Evolutionary conservation across 92 coral and sea anemone species (phyloP), one percentile per base, ranked within the genome.

Genomic region (Hydrozoanthus gracilis): DNA sequence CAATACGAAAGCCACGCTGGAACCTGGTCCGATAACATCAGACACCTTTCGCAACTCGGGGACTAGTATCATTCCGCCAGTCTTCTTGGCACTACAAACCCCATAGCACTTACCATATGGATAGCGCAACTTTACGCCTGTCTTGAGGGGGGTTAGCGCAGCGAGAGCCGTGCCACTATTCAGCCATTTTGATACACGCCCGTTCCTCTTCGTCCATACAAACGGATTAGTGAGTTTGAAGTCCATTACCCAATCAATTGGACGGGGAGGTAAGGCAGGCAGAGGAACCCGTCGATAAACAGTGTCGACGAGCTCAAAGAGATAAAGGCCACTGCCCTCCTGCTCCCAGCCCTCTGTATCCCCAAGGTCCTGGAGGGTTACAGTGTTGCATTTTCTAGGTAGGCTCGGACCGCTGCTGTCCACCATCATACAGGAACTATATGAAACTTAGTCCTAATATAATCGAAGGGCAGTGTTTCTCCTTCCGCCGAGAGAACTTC

Each of bases 31-130:
- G 35, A 66, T 15, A 15, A 6, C 9, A 66, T 66, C 71, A 66
- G 71, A 7, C 9, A 66, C 71, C 71, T 66, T 66, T 66, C 71
- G 71, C 71, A 66, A 66, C 71, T 66, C 71, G 71, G 71, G 35
- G 71, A 66, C 71, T 66, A 66, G 71, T 66, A 3, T 66, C 71
- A 66, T 66, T 13, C 71, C 71, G 71, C 71, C 71, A 66, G 71
- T 66, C 71, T 66, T 66, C 71, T 66, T 66, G 7, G 35, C 71
- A 66, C 71, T 66, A 18, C 71, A 66, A 7, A n/a, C n/a, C n/a
- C n/a, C n/a, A n/a, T n/a, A n/a, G n/a, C n/a, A n/a, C n/a, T n/a
- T n/a, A n/a, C n/a, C n/a, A n/a, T n/a, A n/a, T n/a, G n/a, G n/a
- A n/a, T n/a, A n/a, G n/a, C n/a, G n/a, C n/a, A n/a, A n/a, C 71